Evolutionary conservation across 1,140 invertebrate species (phyloP).

Genomic region (Drosophila tristis): DNA sequence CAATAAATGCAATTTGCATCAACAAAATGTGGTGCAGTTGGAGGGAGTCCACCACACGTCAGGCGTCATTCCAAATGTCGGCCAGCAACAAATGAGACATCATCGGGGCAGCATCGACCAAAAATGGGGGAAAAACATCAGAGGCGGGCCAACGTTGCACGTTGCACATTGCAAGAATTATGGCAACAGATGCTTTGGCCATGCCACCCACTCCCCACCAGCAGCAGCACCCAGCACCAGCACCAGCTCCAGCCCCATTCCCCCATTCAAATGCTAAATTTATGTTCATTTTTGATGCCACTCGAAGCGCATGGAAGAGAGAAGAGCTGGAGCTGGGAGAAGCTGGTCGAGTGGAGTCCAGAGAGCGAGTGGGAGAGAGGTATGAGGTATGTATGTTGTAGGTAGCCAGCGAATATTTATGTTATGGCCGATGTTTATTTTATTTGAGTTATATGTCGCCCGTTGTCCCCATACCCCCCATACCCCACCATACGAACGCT

Average conservation of each 20-base stretch:
- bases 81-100: constrained; percentile 73
- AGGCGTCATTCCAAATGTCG: constrained; percentile 49
- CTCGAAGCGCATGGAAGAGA: neutral
- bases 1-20: constrained; percentile 69
- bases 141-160: constrained; percentile 7
- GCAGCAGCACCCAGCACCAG: constrained; percentile 10
- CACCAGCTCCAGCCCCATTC: constrained; percentile 12
- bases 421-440: constrained; percentile 77
- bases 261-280: constrained; percentile 62
- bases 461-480: constrained; percentile 19
- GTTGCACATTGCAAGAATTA: constrained; percentile 64
- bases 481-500: constrained; percentile 6
- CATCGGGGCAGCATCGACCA: constrained; percentile 54
- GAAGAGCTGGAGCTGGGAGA: constrained; percentile 13
- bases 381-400: constrained; percentile 2
- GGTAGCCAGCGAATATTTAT: constrained; percentile 71
- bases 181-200: constrained; percentile 72
- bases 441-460: constrained; percentile 77
- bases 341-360: constrained; percentile 3
- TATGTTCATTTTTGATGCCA: constrained; percentile 67
- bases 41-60: constrained; percentile 24
- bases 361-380: too few relatives aligned
- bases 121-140: constrained; percentile 39
- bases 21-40: constrained; percentile 36
- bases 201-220: constrained; percentile 21